These are phyloP conservation scores for Tetragnatha versicolor DNA, from an alignment of 1,140 invertebrate species.

Conservation along the genomic window DNA sequence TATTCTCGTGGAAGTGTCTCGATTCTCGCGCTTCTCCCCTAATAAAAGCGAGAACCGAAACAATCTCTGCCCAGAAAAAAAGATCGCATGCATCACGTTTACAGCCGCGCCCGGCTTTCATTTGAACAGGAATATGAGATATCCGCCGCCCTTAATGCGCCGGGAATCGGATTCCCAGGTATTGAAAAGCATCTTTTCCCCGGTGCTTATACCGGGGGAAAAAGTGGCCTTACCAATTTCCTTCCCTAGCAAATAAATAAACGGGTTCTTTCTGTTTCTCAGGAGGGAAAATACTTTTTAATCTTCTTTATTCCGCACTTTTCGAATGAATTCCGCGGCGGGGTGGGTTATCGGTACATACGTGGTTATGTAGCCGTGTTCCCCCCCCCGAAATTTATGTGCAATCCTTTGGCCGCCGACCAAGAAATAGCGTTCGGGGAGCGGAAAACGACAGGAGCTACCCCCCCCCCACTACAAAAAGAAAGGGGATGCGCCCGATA, in stretches of 20 bases:
- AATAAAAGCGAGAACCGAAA: too few relatives aligned
- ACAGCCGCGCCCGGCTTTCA: slow-evolving; percentile 21
- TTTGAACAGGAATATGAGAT: slow-evolving; percentile 38
- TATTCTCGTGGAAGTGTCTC: too few relatives aligned
- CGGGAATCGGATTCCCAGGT: slow-evolving; percentile 47
- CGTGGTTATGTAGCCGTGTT: background rate
- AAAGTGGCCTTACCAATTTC: background rate
- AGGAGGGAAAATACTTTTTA: slow-evolving; percentile 46
- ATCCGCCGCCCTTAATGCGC: slow-evolving; percentile 27
- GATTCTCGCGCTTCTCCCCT: too few relatives aligned
- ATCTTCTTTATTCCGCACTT: slow-evolving; percentile 56
- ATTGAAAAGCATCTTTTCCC: slow-evolving; percentile 30
- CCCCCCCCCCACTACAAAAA: background rate
- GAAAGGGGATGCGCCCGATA: slow-evolving; percentile 26
- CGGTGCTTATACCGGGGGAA: background rate
- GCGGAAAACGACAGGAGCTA: background rate
- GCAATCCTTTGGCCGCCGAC: slow-evolving; percentile 16
- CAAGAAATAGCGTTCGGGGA: slow-evolving; percentile 41
- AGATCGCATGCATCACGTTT: slow-evolving; percentile 36
- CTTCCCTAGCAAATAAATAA: slow-evolving; percentile 21
- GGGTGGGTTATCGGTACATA: background rate
- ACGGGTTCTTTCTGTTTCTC: slow-evolving; percentile 2
- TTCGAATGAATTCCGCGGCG: slow-evolving; percentile 51
- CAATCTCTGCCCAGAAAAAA: too few relatives aligned
- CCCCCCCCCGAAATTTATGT: slow-evolving; percentile 40